Percentiles rank a stretch among this genome's conserved stretches.
These are phyloP conservation scores for Blastobasis lacticolella DNA, from an alignment of 2,888 invertebrate species.

Conservation along the genomic window DNA sequence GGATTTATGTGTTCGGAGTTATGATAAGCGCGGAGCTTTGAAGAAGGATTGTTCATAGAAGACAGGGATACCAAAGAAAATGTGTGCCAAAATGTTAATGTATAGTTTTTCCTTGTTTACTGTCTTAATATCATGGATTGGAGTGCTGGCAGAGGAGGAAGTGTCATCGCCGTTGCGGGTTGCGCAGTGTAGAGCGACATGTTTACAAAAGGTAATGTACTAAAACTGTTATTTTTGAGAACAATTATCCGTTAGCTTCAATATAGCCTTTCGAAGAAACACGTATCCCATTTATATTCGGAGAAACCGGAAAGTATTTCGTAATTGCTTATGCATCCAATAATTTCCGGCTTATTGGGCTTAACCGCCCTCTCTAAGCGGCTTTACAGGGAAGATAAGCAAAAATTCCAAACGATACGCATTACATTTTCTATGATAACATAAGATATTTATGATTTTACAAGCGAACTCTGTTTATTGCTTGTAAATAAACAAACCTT, in stretches of 20 bases:
- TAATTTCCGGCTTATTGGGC: no score
- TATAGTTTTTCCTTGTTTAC: conserved; percentile 67
- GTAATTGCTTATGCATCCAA: no score
- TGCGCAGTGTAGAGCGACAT: conserved; percentile 82
- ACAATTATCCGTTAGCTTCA: no score
- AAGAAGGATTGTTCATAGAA: conserved; percentile 39
- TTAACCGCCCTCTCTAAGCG: no score
- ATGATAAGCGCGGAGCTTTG: conserved; percentile 57
- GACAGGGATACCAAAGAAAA: conserved; percentile 66
- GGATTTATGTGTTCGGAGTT: conserved; percentile 55
- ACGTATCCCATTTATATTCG: background rate
- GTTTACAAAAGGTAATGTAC: conserved; percentile 78
- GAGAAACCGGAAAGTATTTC: background rate
- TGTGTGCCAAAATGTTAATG: conserved; percentile 73
- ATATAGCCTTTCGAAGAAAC: no score
- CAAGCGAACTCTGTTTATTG: no score
- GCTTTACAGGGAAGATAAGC: no score
- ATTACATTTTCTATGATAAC: no score
- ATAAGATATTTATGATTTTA: no score
- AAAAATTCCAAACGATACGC: no score
- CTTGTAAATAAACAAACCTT: no score
- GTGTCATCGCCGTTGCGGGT: conserved; percentile 81
- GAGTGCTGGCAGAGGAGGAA: conserved; percentile 76
- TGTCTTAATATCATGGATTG: conserved; percentile 62
- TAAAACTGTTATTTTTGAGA: no score